Conservation (phyloP, 2,888 invertebrate genomes). For the Actias luna region DNA sequence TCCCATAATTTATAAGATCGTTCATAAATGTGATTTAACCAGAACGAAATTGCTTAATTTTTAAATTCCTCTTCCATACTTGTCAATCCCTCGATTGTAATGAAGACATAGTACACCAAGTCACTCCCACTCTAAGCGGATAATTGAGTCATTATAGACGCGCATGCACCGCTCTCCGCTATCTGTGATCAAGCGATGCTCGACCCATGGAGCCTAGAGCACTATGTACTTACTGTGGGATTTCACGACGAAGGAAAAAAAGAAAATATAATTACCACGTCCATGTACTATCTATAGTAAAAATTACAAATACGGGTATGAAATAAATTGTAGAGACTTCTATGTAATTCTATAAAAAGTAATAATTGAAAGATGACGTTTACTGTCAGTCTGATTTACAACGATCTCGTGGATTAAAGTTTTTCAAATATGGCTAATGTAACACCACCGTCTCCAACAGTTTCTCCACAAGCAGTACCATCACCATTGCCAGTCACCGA, state of each 20-base stretch:
- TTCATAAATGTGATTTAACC: too few species aligned
- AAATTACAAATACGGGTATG: background rate
- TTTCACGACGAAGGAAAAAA: conserved; percentile 12
- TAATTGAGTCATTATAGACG: conserved; percentile 82
- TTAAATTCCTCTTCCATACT: conserved; percentile 3
- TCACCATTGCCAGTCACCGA: conserved; percentile 6
- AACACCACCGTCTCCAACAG: background rate
- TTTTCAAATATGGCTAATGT: background rate
- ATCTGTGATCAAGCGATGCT: conserved; percentile 61
- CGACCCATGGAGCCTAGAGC: conserved; percentile 58
- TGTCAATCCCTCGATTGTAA: conserved; percentile 47
- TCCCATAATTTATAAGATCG: too few species aligned
- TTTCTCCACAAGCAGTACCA: conserved; percentile 24
- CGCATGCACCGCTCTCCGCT: conserved; percentile 52
- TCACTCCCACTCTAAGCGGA: conserved; percentile 78
- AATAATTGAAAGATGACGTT: background rate
- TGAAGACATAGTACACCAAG: conserved; percentile 73
- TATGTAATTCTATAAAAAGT: too few species aligned
- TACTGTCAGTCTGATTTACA: background rate
- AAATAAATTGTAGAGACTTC: too few species aligned
- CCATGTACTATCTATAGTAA: background rate
- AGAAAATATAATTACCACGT: background rate
- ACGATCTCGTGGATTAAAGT: background rate
- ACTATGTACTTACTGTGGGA: conserved; percentile 24
- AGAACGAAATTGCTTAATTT: too few species aligned